Evolutionary conservation across 1,140 invertebrate species (phyloP), one percentile per base, ranked within the genome.

Genomic region (Battus philenor): DNA sequence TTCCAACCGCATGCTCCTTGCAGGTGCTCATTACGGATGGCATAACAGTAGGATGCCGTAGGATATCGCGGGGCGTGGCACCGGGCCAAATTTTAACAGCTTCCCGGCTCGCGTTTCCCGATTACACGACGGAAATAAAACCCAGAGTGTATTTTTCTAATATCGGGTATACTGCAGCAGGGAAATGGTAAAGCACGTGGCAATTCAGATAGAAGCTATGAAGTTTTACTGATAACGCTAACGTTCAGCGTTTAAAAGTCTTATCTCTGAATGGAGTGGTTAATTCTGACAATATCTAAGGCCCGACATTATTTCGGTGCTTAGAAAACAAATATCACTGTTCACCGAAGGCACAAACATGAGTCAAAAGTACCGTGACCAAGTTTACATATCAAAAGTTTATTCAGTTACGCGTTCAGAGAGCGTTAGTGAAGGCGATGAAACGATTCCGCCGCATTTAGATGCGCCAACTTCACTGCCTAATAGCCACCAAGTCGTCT

Each of bases 21-120:
- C 61, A 65, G 61, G 65, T 68, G 47, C 65, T 60, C 58, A 58
- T 68, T 68, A 65, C 57, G 48, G 49, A 52, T 50, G 47, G 33
- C 43, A 48, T 44, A 44, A 45, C 36, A 29, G 38, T 41, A 26
- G 38, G 38, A 27, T 17, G 22, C 13, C 16, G 38, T 30, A 13
- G 32, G 7, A 17, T 41, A 33, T 32, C 31, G 36, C 17, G 26
- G 47, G 47, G 39, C 39, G 52, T 59, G 60, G 62, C 54, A 15
- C 31, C 20, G 47, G 38, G 68, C 68, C 66, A 72, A 67, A 64
- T 54, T 61, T 61, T 62, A 65, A 63, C 58, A 55, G 54, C 47
- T 27, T 27, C 26, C 26, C 38, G 24, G n/a, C 38, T 27, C 24
- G 5, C 38, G 6, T 41, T 41, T 41, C 17, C 38, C 38, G 38